Base-by-base conservation (phyloP, 1,140 invertebrate species). In the Aphidius gifuensis region DNA sequence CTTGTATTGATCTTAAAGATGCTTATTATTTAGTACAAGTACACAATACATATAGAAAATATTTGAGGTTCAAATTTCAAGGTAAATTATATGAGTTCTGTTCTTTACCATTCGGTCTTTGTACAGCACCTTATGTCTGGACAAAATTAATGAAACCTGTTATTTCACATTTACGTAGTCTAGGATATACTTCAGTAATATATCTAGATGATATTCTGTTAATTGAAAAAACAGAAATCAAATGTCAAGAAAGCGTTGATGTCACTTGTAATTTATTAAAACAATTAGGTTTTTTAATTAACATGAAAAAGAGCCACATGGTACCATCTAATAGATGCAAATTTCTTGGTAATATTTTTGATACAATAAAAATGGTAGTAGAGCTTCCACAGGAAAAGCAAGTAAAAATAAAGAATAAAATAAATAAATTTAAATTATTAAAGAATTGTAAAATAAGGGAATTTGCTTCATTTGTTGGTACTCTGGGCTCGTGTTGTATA, bases 71-170 rank as follows among this genome's bases (percentile, higher is more conserved):
- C 43, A 5, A 38, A 11, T 66, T 62, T 39, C 11, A n/a, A 4
- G 39, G 45, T 6, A 44, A 42, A 9, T 32, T 55, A 3, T 66
- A 49, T 16, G 57, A 66, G 23, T 65, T 65, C 39, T 42, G 6
- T 9, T 66, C 57, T 45, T 44, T 62, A 32, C 57, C 64, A 3
- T 66, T 62, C 42, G 64, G 64, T 4, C 45, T 62, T 6, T 54
- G n/a, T 39, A 58, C 51, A 1, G 65, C 62, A 9, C 68, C 68
- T 40, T 67, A 64, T 57, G 40, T 64, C 5, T 72, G 68, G 54
- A 72, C 69, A 40, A 72, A 72, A 61, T 21, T 72, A 6, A 59
- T 70, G 63, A 67, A 66, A 62, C 70, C 69, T 0, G 64, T 72
- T 39, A 54, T 64, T 38, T 40, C 11, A 4, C 53, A 49, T 39